Conservation (phyloP, 1,140 invertebrate genomes). For the Psilanteris sp. region DNA sequence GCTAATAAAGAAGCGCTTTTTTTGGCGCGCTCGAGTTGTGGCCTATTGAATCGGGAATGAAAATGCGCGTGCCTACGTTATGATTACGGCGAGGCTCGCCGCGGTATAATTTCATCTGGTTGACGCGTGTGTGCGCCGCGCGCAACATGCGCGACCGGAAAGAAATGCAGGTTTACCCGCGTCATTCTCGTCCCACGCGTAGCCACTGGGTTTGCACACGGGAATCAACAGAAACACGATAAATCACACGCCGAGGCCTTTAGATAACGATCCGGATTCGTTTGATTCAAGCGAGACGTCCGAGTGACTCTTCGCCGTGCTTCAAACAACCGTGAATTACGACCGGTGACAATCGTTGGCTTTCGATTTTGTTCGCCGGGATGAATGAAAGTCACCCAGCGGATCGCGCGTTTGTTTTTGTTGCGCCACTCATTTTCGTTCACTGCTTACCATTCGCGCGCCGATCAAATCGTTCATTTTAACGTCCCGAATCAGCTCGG, state of each 20-base stretch:
- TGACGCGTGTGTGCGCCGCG: slow-evolving; percentile 37
- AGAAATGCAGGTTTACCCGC: slow-evolving; percentile 44
- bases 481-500: too few relatives aligned
- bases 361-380: too few relatives aligned
- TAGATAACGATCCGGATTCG: slow-evolving; percentile 45
- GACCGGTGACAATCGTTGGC: slow-evolving; percentile 10
- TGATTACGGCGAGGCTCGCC: slow-evolving; percentile 26
- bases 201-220: slow-evolving; percentile 47
- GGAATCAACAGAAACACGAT: slow-evolving; percentile 36
- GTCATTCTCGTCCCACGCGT: slow-evolving; percentile 51
- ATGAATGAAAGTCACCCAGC: too few relatives aligned
- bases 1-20: slow-evolving; percentile 33
- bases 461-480: too few relatives aligned
- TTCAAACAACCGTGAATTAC: slow-evolving; percentile 37
- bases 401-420: too few relatives aligned
- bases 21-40: slow-evolving; percentile 19
- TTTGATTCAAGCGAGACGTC: slow-evolving; percentile 45
- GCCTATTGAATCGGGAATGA: slow-evolving; percentile 39
- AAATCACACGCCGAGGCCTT: slow-evolving; percentile 45
- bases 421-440: too few relatives aligned
- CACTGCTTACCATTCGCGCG: too few relatives aligned
- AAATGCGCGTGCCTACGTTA: slow-evolving; percentile 42
- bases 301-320: slow-evolving; percentile 21
- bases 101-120: slow-evolving; percentile 52
- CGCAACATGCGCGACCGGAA: slow-evolving; percentile 33